A percentile compares a stretch with the other conserved stretches of the same genome.
phyloP scores from a whole-genome alignment of 2,888 invertebrate genomes.

The Cerastoderma edule region DNA sequence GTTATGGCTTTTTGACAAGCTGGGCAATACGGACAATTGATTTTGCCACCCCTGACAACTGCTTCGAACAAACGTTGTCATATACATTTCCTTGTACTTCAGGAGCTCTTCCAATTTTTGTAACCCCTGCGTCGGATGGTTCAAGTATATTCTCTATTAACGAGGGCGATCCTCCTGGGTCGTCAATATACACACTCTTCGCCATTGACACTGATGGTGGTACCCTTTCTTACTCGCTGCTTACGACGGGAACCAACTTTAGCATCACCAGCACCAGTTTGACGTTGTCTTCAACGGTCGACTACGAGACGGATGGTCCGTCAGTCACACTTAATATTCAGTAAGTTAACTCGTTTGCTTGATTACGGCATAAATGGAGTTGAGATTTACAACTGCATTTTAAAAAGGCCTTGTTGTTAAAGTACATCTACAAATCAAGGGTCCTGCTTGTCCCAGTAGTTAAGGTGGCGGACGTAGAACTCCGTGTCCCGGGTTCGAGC shows the following conservation, averaged over 20 bases:
- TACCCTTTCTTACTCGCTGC: background rate
- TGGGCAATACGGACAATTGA: too few relatives aligned
- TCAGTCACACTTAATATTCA: background rate
- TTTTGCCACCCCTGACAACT: too few relatives aligned
- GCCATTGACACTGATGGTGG: conserved; percentile 2
- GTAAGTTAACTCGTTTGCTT: background rate
- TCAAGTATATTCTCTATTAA: conserved; percentile 9
- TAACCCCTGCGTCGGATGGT: conserved; percentile 18
- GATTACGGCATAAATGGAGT: background rate
- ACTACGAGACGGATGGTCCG: background rate
- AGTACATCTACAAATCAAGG: background rate
- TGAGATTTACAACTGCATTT: background rate
- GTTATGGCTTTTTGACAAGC: too few relatives aligned
- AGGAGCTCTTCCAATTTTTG: conserved; percentile 36
- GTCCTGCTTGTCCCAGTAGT: background rate
- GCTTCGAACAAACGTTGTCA: too few relatives aligned
- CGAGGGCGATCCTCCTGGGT: conserved; percentile 25
- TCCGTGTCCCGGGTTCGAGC: background rate
- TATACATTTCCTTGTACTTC: too few relatives aligned
- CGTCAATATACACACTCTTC: conserved; percentile 9
- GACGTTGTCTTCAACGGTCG: background rate
- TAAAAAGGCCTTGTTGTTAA: background rate
- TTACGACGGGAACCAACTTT: conserved; percentile 2
- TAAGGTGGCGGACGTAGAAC: background rate
- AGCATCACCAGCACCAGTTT: background rate